A percentile compares a stretch with the other conserved stretches of the same genome.
Evolutionary conservation across 1,140 invertebrate genomes (phyloP).

Genomic region (Ceratina japonica): DNA sequence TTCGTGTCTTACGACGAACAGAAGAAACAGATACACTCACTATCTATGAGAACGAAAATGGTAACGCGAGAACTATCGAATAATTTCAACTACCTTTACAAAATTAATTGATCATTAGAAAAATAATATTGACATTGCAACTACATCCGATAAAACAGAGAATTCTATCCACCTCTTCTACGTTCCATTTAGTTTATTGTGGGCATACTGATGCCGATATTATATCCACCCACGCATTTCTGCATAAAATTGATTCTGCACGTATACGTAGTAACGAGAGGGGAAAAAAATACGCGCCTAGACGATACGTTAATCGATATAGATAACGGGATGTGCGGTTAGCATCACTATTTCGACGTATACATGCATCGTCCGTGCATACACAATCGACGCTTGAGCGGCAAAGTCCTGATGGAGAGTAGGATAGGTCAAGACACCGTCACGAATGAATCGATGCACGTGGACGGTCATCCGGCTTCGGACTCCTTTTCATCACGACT

Average conservation of each 20-base stretch:
- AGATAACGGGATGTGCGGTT: conserved; percentile 30
- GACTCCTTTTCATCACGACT: conserved; percentile 32
- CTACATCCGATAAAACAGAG: no score
- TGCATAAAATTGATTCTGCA: no score
- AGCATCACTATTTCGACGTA: background rate
- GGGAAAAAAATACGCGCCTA: background rate
- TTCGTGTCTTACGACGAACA: background rate
- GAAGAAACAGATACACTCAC: no score
- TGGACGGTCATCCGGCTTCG: conserved; percentile 18
- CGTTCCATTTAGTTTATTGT: no score
- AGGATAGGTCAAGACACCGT: conserved; percentile 51
- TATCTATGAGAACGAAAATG: no score
- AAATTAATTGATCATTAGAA: no score
- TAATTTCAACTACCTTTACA: no score
- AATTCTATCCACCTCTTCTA: no score
- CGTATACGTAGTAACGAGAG: background rate
- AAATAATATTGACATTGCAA: no score
- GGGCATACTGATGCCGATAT: no score
- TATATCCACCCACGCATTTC: background rate
- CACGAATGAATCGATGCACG: conserved; percentile 46
- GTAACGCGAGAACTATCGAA: no score
- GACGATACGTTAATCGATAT: background rate
- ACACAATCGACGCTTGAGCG: background rate
- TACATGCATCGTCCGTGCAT: background rate
- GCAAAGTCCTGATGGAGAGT: conserved; percentile 41